phyloP scores from a whole-genome alignment of 2,888 invertebrate species.

The Polymixis flavicincta region DNA sequence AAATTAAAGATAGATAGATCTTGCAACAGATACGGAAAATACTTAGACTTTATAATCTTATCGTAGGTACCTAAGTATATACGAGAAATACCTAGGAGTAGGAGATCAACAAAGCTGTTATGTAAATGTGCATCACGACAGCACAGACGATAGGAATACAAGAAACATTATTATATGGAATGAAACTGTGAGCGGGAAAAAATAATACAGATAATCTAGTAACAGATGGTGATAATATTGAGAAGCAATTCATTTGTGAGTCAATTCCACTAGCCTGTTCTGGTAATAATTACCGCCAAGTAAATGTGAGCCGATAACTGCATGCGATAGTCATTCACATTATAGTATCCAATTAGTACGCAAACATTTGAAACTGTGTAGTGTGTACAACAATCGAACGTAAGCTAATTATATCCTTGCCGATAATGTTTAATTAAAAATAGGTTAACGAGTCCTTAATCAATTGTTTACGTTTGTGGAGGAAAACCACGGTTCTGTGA shows the following conservation, averaged over 20 bases:
- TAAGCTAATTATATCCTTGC: constrained; percentile 60
- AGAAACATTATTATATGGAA: constrained; percentile 41
- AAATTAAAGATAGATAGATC: constrained; percentile 48
- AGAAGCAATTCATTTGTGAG: constrained; percentile 44
- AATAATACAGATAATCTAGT: constrained; percentile 24
- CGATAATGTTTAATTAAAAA: constrained; percentile 63
- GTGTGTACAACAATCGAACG: constrained; percentile 43
- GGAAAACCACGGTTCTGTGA: constrained; percentile 72
- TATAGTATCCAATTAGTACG: constrained; percentile 60
- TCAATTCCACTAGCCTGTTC: constrained; percentile 34
- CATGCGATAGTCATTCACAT: constrained; percentile 47
- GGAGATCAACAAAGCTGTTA: constrained; percentile 60
- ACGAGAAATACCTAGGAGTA: constrained; percentile 54
- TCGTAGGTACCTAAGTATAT: constrained; percentile 35
- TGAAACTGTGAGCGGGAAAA: constrained; percentile 43
- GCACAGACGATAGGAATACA: constrained; percentile 46
- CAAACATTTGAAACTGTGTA: constrained; percentile 46
- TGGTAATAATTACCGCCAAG: constrained; percentile 35
- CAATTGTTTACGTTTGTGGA: constrained; percentile 75
- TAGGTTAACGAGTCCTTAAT: constrained; percentile 74
- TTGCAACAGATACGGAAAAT: constrained; percentile 52
- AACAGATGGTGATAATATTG: constrained; percentile 48
- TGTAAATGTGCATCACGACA: constrained; percentile 56
- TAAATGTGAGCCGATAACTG: constrained; percentile 46
- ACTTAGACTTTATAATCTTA: constrained; percentile 56